Percentiles rank a stretch among this genome's conserved stretches.
These are phyloP conservation scores for Hapalemur alaotrensis DNA, from an alignment of 2,797 vertebrate species.

Conservation along the genomic window DNA sequence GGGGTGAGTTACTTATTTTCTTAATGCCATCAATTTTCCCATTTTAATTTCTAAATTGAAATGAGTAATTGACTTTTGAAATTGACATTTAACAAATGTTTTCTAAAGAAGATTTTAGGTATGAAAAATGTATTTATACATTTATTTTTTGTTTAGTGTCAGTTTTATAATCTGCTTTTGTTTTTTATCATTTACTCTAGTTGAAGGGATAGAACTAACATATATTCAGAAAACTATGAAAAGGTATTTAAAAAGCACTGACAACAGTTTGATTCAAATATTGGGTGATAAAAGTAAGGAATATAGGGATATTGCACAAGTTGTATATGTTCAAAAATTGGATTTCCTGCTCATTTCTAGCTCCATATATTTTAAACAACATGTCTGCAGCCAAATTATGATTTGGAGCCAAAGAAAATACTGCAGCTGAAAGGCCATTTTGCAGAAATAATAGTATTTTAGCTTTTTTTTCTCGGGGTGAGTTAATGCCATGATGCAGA, in stretches of 20 bases:
- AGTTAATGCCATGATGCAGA: not conserved
- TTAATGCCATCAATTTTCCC: not conserved
- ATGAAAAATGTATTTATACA: not conserved
- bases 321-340: not conserved
- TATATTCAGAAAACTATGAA: not conserved
- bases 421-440: not conserved
- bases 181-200: not conserved
- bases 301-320: not conserved
- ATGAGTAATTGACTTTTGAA: not conserved
- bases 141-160: not conserved
- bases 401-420: slow-evolving; percentile 10
- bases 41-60: not conserved
- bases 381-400: not conserved
- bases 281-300: not conserved
- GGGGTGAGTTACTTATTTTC: not conserved
- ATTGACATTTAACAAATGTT: not conserved
- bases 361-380: slow-evolving; percentile 13
- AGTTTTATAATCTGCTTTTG: not conserved
- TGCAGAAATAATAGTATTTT: slow-evolving; percentile 37
- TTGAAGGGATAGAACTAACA: not conserved
- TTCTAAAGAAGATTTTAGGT: not conserved
- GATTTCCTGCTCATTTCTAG: not conserved
- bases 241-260: not conserved
- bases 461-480: not conserved
- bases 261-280: not conserved